Conservation (phyloP, 2,797 vertebrate species). For the Rhynchonycteris naso region DNA sequence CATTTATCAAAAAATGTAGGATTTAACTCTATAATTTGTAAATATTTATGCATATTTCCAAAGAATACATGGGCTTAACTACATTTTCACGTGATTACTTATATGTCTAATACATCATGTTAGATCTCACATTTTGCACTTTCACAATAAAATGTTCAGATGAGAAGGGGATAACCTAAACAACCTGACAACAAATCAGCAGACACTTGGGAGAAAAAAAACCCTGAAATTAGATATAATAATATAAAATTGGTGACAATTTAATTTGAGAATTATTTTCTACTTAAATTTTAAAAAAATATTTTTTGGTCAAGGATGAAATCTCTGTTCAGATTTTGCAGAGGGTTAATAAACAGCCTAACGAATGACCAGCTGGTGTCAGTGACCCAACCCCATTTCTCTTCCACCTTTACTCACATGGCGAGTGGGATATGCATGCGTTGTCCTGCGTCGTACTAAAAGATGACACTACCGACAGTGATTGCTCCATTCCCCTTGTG, state of each 20-base stretch:
- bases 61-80: slow-evolving; percentile 85
- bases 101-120: slow-evolving; percentile 83
- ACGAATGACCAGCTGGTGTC: neutral
- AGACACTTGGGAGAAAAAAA: slow-evolving; percentile 61
- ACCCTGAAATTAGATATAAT: slow-evolving; percentile 65
- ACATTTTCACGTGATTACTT: slow-evolving; percentile 86
- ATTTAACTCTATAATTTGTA: slow-evolving; percentile 85
- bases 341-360: slow-evolving; percentile 16
- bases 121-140: slow-evolving; percentile 81
- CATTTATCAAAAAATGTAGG: slow-evolving; percentile 82
- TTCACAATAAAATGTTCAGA: slow-evolving; percentile 83
- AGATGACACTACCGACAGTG: slow-evolving; percentile 41
- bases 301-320: slow-evolving; percentile 15
- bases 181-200: slow-evolving; percentile 74
- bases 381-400: slow-evolving; percentile 30
- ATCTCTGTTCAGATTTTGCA: slow-evolving; percentile 25
- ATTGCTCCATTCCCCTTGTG: slow-evolving; percentile 40
- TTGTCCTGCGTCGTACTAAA: slow-evolving; percentile 7
- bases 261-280: slow-evolving; percentile 55
- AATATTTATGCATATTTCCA: slow-evolving; percentile 88
- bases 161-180: slow-evolving; percentile 77
- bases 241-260: slow-evolving; percentile 69
- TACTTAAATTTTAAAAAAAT: neutral
- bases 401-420: slow-evolving; percentile 58
- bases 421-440: neutral